Conservation (phyloP, 2,113 vertebrate genomes). For the Ictalurus punctatus region DNA sequence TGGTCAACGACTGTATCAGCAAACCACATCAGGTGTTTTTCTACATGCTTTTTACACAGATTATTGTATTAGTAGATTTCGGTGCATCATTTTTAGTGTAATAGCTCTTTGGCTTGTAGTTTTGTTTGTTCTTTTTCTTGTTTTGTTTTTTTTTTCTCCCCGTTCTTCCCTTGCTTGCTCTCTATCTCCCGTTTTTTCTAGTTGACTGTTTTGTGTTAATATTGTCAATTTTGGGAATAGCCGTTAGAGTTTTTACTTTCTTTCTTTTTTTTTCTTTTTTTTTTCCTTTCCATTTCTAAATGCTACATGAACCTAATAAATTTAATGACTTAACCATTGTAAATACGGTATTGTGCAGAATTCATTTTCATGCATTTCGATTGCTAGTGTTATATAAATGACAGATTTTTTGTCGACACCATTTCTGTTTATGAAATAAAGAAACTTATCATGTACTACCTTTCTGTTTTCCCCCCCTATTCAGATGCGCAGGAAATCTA, state of each 20-base stretch:
- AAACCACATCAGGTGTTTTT: constrained; percentile 99
- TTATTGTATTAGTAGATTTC: constrained; percentile 96
- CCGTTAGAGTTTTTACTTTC: constrained; percentile 96
- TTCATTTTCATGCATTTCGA: constrained; percentile 94
- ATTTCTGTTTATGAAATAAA: constrained; percentile 99
- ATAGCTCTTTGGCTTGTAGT: constrained; percentile 91
- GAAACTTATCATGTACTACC: constrained; percentile 91
- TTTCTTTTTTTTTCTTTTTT: constrained; percentile 77
- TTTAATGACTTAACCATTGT: constrained; percentile 90
- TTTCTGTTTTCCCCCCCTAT: constrained; percentile 42
- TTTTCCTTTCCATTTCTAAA: constrained; percentile 70
- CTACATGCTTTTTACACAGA: constrained; percentile 99
- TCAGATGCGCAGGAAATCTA: neutral
- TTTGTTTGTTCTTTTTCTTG: constrained; percentile 68
- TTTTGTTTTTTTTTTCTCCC: constrained; percentile 70
- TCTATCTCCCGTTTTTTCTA: constrained; percentile 79
- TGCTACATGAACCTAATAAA: constrained; percentile 95
- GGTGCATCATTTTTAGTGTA: constrained; percentile 98
- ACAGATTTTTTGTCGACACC: constrained; percentile 94
- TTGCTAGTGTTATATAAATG: constrained; percentile 94
- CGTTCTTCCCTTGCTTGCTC: constrained; percentile 50
- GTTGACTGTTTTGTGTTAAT: constrained; percentile 98
- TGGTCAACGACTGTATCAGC: constrained; percentile 99
- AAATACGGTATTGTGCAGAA: constrained; percentile 98
- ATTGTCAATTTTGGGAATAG: constrained; percentile 95